Percentiles rank a stretch among this genome's conserved stretches.
Evolutionary conservation across 2,113 vertebrate genomes (phyloP).

Genomic region (Choloepus hoffmanni): DNA sequence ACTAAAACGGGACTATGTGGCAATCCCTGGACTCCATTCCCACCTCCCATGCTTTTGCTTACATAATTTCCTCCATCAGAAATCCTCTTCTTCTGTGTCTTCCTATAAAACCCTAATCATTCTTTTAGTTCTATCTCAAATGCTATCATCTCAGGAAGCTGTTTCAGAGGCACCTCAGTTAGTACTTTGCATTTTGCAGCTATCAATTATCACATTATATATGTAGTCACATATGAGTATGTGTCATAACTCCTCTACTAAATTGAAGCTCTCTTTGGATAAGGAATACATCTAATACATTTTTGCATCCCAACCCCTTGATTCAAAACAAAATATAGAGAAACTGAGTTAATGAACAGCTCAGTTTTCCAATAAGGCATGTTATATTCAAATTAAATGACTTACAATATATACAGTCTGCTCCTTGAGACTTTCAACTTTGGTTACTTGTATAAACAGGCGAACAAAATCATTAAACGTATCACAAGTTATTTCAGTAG

Average conservation of each 20-base stretch:
- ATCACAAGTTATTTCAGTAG: conserved; percentile 87
- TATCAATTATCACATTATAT: not conserved
- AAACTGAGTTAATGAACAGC: conserved; percentile 12
- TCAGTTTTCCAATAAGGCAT: conserved; percentile 32
- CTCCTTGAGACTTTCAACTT: conserved; percentile 80
- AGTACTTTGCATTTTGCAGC: not conserved
- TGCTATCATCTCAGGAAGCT: conserved; percentile 13
- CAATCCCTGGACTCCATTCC: not conserved
- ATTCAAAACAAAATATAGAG: conserved; percentile 25
- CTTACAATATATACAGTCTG: conserved; percentile 96
- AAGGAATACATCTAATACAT: conserved; percentile 11
- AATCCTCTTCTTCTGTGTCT: conserved; percentile 40
- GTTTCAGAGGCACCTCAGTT: not conserved
- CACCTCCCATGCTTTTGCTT: not conserved
- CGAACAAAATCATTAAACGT: conserved; percentile 94
- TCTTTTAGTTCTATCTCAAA: not conserved
- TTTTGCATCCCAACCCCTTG: not conserved
- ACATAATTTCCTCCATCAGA: not conserved
- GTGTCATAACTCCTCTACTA: not conserved
- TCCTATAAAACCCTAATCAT: not conserved
- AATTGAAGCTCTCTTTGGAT: conserved; percentile 10
- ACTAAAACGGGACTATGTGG: not conserved
- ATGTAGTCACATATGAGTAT: not conserved
- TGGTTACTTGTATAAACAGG: conserved; percentile 90
- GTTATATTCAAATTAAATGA: conserved; percentile 67